Conservation (phyloP, 2,797 vertebrate species). For the Xerus rutilus region DNA sequence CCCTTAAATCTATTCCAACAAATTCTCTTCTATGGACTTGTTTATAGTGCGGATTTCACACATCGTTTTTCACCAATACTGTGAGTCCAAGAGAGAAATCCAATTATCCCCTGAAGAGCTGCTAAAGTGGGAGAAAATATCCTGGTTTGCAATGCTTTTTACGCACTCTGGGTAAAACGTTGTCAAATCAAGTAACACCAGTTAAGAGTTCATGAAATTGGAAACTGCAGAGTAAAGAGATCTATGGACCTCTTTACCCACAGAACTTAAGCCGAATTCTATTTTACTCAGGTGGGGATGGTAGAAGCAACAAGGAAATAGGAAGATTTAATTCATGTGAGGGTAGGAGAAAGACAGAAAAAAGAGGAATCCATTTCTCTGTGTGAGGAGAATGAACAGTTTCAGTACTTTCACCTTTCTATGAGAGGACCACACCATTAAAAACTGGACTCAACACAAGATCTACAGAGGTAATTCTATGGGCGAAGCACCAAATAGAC, state of each 20-base stretch:
- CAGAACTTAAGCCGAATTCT: background rate
- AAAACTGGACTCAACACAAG: background rate
- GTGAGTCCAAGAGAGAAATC: background rate
- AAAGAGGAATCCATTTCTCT: background rate
- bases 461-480: background rate
- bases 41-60: background rate
- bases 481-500: background rate
- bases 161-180: background rate
- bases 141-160: background rate
- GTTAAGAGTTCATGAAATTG: slow-evolving; percentile 6
- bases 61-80: background rate
- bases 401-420: background rate
- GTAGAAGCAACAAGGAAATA: background rate
- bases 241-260: background rate
- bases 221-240: background rate
- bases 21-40: background rate
- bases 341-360: background rate
- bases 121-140: background rate
- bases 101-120: background rate
- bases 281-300: background rate
- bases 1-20: background rate
- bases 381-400: background rate
- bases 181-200: background rate
- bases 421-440: background rate
- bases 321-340: background rate